Base-by-base conservation (phyloP, 2,797 vertebrate species). In the Hybognathus amarus region DNA sequence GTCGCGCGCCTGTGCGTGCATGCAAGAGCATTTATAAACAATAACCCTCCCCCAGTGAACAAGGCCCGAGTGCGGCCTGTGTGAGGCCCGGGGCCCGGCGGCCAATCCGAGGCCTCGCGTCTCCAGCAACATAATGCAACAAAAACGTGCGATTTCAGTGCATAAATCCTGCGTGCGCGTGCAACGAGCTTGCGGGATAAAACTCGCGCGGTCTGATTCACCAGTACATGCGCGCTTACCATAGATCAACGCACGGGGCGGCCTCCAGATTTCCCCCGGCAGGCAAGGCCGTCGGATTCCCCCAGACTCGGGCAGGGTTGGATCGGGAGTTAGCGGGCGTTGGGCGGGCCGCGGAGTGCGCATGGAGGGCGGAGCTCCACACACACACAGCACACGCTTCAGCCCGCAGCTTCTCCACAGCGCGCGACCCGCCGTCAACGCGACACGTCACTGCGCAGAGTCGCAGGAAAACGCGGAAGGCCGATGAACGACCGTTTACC, bases 361-460 rank as follows among this genome's bases (percentile, higher is more conserved):
- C 91, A 87, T 93, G 96, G 96, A 95, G 95, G 96, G 97, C 97
- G 96, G 96, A 96, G 96, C 96, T 94, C 96, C 95, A 92, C 67
- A 83, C 22, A n/a, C 73, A 61, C 69, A 84, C 45, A n/a, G 15
- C 45, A 5, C 76, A 95, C 93, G 92, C 96, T 95, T 95, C 96
- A 96, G 96, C 96, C 93, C 92, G 92, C 95, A 92, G 96, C 96
- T 96, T 95, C 95, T 94, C 96, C 96, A 96, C 93, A 94, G 92
- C 92, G 95, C 93, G 95, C 93, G 95, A 95, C 95, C 96, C 95
- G 96, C 97, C 97, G 97, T 97, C 97, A 97, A 96, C 96, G 94
- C 95, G 91, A 95, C 95, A 97, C 97, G 97, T 98, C 97, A 98
- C 96, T 95, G 96, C 95, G 95, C 93, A 95, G 93, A 96, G 95